A percentile compares a stretch with the other conserved stretches of the same genome.
phyloP scores from a whole-genome alignment of 2,113 vertebrate species.

The Peromyscus polionotus region DNA sequence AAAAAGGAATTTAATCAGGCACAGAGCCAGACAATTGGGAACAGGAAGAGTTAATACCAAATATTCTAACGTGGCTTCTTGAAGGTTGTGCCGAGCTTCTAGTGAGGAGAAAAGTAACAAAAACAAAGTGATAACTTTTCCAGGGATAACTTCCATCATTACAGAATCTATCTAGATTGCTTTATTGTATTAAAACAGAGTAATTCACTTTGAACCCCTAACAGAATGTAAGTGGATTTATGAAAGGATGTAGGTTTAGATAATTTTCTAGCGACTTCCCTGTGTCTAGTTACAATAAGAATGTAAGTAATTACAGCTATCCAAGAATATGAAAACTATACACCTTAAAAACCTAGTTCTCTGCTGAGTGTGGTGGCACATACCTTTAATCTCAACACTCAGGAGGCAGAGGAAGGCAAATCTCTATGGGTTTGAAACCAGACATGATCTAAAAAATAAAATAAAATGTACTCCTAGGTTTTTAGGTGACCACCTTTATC shows the following conservation, averaged over 20 bases:
- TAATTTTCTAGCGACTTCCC: not conserved
- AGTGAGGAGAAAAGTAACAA: not conserved
- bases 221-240: not conserved
- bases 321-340: not conserved
- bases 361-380: not conserved
- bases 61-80: not conserved
- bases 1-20: constrained; percentile 40
- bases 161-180: not conserved
- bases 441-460: not conserved
- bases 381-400: not conserved
- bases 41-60: not conserved
- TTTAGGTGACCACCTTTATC: not conserved
- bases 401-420: not conserved
- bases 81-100: not conserved
- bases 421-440: not conserved
- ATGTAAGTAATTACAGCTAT: not conserved
- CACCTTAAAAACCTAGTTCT: not conserved
- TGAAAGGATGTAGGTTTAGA: not conserved
- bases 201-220: not conserved
- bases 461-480: not conserved
- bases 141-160: not conserved
- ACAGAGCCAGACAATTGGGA: constrained; percentile 36
- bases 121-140: not conserved
- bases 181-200: constrained; percentile 23
- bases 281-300: not conserved